Base-by-base conservation (phyloP, 2,797 vertebrate genomes). In the Sebastes paucispinis region DNA sequence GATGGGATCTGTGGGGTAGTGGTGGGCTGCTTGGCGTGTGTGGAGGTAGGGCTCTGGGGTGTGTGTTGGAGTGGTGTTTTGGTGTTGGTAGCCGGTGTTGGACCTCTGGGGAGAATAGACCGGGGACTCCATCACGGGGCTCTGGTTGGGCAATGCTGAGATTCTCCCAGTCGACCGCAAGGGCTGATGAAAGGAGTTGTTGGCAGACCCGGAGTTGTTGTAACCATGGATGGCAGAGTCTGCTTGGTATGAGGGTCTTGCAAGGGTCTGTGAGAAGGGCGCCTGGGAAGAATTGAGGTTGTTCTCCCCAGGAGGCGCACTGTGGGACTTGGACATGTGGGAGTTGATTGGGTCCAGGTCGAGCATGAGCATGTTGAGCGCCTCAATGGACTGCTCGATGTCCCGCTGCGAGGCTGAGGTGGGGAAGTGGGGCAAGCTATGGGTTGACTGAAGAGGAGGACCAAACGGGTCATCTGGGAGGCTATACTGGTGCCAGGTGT, bases 281-380 rank as follows among this genome's bases (percentile, higher is more conserved):
- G 91, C 95, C 82, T 97, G 97, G 0, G 96, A 95, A 9, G 95
- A 95, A 59, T 81, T 91, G 59, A 96, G 81, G 74, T 57, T 94
- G 68, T 96, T 94, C 64, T 96, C 96, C 27, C 90, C 94, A 13
- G 90, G 95, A 14, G 95, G 95, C 0, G 97, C 96, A 1, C 97
- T 98, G 89, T 98, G 96, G 0, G 97, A 99, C 89, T 98, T 99
- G 89, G 97, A 97, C 90, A 98, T 93, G 27, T 95, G 95, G 14
- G 96, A 95, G 27, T 94, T 94, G 0, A 96, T 83, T 0, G 96
- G 95, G 24, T 97, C 97, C 1, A 99, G 93, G 87, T 99, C 98
- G 12, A 98, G 94, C 98, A 99, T 99, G 10, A 99, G 96, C 96
- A 98, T 97, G 58, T 98, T 98, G 11, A 99, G 96, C 0, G 97